Evolutionary conservation across 2,797 vertebrate species (phyloP).

Genomic region (Cephalopachus bancanus): DNA sequence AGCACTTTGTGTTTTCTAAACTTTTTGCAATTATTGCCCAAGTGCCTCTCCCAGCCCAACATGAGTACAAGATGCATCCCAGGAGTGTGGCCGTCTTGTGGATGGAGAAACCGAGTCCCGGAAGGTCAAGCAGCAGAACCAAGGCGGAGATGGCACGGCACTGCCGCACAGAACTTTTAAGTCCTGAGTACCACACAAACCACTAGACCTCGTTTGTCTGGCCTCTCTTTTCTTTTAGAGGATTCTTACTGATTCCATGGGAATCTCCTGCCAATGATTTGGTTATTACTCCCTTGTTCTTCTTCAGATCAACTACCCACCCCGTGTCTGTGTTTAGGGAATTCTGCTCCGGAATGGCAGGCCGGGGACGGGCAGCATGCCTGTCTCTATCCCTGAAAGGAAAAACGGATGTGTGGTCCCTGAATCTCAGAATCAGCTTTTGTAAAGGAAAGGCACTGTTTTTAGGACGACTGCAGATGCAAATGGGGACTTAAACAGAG

Average conservation of each 20-base stretch:
- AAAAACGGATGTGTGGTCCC: not conserved
- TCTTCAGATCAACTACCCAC: not conserved
- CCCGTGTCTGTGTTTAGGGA: not conserved
- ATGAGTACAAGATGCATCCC: not conserved
- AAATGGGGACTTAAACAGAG: not conserved
- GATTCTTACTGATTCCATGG: not conserved
- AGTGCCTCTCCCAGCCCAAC: not conserved
- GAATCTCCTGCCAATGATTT: not conserved
- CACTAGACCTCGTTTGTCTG: not conserved
- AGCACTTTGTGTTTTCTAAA: not conserved
- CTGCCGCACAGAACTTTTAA: not conserved
- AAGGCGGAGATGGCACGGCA: not conserved
- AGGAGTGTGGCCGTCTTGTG: too few species aligned
- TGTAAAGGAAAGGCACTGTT: not conserved
- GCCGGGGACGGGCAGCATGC: rapidly evolving
- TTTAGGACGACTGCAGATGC: not conserved
- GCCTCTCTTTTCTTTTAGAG: not conserved
- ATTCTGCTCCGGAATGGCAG: too few species aligned
- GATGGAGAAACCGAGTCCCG: not conserved
- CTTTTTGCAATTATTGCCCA: not conserved
- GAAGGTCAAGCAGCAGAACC: rapidly evolving
- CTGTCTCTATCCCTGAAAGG: not conserved
- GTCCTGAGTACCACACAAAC: not conserved
- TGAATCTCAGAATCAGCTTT: not conserved
- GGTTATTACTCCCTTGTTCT: not conserved